These are phyloP conservation scores for Cephonodes hylas DNA, from an alignment of 2,888 invertebrate species.

Conservation along the genomic window DNA sequence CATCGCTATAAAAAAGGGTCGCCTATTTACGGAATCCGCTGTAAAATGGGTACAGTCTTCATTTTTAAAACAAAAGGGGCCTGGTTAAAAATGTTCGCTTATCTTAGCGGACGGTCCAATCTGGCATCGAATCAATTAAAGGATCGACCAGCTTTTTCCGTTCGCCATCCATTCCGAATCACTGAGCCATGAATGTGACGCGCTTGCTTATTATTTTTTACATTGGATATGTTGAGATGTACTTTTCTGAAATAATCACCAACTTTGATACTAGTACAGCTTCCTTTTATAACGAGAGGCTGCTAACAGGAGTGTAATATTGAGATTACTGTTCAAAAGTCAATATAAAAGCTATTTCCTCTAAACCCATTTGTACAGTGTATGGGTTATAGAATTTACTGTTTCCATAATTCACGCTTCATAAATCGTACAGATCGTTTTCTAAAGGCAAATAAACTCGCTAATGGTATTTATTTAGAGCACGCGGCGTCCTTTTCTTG, in stretches of 20 bases:
- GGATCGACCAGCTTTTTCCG: slow-evolving; percentile 29
- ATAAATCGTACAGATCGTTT: slow-evolving; percentile 24
- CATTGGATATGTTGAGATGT: slow-evolving; percentile 6
- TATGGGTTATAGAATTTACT: not conserved
- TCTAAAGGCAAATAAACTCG: slow-evolving; percentile 33
- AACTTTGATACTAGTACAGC: not conserved
- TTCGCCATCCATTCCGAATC: slow-evolving; percentile 25
- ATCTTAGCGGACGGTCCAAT: slow-evolving; percentile 35
- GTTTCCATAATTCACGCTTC: slow-evolving; percentile 17
- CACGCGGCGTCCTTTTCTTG: slow-evolving; percentile 26
- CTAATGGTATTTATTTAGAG: slow-evolving; percentile 30
- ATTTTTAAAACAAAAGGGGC: slow-evolving; percentile 41
- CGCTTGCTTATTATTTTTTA: slow-evolving; percentile 30
- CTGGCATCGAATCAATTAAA: slow-evolving; percentile 52
- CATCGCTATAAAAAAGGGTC: slow-evolving; percentile 49
- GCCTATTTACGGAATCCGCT: slow-evolving; percentile 42
- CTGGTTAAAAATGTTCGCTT: slow-evolving; percentile 41
- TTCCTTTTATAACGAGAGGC: not conserved
- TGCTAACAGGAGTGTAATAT: not conserved
- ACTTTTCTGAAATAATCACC: not conserved
- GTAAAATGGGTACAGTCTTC: slow-evolving; percentile 39
- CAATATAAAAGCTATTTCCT: not conserved
- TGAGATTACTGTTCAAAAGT: not conserved
- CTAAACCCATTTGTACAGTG: not conserved
- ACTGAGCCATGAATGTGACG: slow-evolving; percentile 27